These are phyloP conservation scores for Syritta pipiens DNA, from an alignment of 2,888 invertebrate species.

Conservation along the genomic window DNA sequence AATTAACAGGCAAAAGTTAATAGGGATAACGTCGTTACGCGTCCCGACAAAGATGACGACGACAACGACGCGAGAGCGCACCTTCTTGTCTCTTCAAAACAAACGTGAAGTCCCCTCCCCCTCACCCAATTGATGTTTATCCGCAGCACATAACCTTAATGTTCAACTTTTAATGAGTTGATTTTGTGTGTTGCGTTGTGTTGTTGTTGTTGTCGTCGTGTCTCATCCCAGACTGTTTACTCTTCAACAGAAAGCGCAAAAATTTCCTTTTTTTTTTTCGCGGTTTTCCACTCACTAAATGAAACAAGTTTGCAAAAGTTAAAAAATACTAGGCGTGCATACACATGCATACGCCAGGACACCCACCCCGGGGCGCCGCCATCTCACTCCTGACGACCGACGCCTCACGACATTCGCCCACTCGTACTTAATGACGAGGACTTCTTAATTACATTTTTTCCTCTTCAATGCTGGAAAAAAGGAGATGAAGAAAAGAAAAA, in stretches of 20 bases:
- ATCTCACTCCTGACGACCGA: too few species aligned
- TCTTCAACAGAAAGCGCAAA: too few species aligned
- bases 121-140: slow-evolving; percentile 53
- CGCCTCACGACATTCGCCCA: slow-evolving; percentile 8
- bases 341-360: slow-evolving; percentile 23
- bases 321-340: slow-evolving; percentile 30
- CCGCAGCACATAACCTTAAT: slow-evolving; percentile 64
- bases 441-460: slow-evolving; percentile 62
- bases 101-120: not conserved
- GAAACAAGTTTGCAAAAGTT: slow-evolving; percentile 58
- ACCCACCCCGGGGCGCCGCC: too few species aligned
- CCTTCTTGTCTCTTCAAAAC: slow-evolving; percentile 39
- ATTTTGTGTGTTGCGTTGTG: slow-evolving; percentile 39
- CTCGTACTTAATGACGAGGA: slow-evolving; percentile 55
- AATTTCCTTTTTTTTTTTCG: slow-evolving; percentile 14
- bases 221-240: too few species aligned
- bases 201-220: slow-evolving; percentile 7
- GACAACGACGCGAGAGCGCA: slow-evolving; percentile 17
- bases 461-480: slow-evolving; percentile 24
- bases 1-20: slow-evolving; percentile 59
- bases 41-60: not conserved
- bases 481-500: not conserved
- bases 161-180: slow-evolving; percentile 67
- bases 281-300: slow-evolving; percentile 24
- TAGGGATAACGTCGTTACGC: slow-evolving; percentile 53